A percentile compares a stretch with the other conserved stretches of the same genome.
Conservation (phyloP, 2,113 vertebrate genomes). For the Andinoacara biseriatus region DNA sequence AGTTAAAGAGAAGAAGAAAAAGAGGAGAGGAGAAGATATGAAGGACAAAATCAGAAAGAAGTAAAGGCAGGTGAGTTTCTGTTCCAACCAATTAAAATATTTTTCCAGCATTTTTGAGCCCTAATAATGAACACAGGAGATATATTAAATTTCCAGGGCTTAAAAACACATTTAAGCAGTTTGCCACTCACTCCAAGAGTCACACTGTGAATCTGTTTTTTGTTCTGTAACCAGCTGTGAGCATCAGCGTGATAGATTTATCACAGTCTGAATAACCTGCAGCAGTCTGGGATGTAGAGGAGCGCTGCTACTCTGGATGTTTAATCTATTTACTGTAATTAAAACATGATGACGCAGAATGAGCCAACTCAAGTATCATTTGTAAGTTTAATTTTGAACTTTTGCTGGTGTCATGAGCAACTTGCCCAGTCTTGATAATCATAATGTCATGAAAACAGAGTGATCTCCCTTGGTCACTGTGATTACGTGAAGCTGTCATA, state of each 20-base stretch:
- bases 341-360: neutral
- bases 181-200: neutral
- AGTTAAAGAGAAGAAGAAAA: neutral
- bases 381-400: neutral
- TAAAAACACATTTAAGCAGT: neutral
- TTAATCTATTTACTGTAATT: no score
- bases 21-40: neutral
- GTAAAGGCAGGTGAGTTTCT: conserved; percentile 12
- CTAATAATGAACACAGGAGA: neutral
- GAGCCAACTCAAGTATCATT: neutral
- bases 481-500: neutral
- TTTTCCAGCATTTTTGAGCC: neutral
- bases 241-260: no score
- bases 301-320: no score
- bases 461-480: neutral
- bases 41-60: neutral
- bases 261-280: no score
- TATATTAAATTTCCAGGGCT: neutral
- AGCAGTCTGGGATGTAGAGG: no score
- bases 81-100: neutral
- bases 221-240: neutral
- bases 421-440: neutral
- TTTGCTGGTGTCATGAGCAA: neutral
- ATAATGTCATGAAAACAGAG: neutral
- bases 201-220: neutral